Evolutionary conservation across 1,140 invertebrate genomes (phyloP).

Genomic region (Littorina saxatilis): DNA sequence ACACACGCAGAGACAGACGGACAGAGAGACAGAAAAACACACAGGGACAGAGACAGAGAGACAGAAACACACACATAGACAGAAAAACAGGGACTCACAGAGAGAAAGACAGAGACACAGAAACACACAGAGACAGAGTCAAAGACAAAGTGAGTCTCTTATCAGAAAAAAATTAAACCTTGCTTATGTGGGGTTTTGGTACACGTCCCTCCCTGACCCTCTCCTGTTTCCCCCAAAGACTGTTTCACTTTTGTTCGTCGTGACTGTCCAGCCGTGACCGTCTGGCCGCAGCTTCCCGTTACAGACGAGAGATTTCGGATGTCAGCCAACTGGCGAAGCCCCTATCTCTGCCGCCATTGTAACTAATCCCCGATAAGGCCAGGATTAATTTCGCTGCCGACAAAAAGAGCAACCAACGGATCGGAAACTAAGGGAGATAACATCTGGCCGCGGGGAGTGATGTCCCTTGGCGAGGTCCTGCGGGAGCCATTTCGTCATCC

Average conservation of each 20-base stretch:
- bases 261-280: neutral
- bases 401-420: neutral
- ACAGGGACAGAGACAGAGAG: neutral
- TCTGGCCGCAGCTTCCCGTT: neutral
- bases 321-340: neutral
- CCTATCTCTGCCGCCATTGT: neutral
- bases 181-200: too few species aligned
- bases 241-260: neutral
- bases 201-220: too few species aligned
- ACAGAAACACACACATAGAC: neutral
- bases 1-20: neutral
- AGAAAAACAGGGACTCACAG: neutral
- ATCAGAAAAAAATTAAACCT: neutral
- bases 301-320: neutral
- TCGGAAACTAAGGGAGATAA: neutral
- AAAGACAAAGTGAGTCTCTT: neutral
- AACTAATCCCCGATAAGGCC: neutral
- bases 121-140: neutral
- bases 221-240: too few species aligned
- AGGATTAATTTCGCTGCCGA: constrained; percentile 13
- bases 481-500: constrained; percentile 12
- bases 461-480: constrained; percentile 18
- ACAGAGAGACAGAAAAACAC: neutral
- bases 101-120: neutral
- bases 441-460: constrained; percentile 14